These are phyloP conservation scores for Carettochelys insculpta DNA, from an alignment of 2,113 vertebrate genomes.

Conservation along the genomic window DNA sequence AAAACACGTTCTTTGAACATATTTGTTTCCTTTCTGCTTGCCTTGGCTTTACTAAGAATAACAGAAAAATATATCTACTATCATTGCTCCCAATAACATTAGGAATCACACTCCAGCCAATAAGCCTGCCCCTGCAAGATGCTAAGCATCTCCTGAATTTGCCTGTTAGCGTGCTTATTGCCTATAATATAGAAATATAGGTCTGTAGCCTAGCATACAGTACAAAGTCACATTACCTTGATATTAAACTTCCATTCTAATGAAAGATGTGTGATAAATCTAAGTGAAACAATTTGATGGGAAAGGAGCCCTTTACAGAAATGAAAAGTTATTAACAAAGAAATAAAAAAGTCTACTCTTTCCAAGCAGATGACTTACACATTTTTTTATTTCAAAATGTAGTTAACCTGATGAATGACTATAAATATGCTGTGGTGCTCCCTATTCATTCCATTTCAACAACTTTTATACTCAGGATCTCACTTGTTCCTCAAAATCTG, in stretches of 20 bases:
- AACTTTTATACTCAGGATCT: not conserved
- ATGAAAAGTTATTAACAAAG: conserved; percentile 1
- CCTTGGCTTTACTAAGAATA: not conserved
- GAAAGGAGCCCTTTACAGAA: not conserved
- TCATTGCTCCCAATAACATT: not conserved
- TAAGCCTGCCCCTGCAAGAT: not conserved
- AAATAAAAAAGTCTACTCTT: not conserved
- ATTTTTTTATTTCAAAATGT: not conserved
- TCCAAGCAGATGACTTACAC: not conserved
- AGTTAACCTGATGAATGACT: not conserved
- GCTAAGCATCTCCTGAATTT: not conserved
- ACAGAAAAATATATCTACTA: not conserved
- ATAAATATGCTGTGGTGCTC: not conserved
- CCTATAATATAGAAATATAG: not conserved
- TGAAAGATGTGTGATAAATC: not conserved
- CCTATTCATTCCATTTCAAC: conserved; percentile 17
- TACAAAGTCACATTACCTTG: not conserved
- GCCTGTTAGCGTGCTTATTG: not conserved
- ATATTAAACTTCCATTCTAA: not conserved
- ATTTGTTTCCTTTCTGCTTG: not conserved
- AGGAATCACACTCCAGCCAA: not conserved
- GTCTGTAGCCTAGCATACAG: not conserved
- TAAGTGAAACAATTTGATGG: not conserved
- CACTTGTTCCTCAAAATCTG: fast-evolving
- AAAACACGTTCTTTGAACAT: not conserved